A percentile compares a stretch with the other conserved stretches of the same genome.
Conservation (phyloP, 2,113 vertebrate species). For the Clarias macrocephalus region DNA sequence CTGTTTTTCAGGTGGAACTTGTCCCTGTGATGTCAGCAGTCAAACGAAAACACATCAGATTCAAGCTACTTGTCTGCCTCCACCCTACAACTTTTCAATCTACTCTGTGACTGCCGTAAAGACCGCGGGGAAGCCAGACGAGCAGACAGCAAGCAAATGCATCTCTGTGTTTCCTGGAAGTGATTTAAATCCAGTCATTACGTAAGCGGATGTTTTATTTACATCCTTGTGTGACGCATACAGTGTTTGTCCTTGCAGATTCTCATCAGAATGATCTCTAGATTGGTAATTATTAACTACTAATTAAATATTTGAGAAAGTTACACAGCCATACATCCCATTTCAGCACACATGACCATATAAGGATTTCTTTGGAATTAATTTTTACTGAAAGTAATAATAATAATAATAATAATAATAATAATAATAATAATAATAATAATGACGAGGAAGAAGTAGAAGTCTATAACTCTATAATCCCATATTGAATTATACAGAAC, state of each 20-base stretch:
- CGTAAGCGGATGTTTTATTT: conserved; percentile 54
- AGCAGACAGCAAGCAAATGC: conserved; percentile 59
- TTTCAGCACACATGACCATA: no score
- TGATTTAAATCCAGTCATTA: conserved; percentile 62
- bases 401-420: no score
- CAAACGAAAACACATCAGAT: conserved; percentile 53
- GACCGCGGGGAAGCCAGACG: conserved; percentile 7
- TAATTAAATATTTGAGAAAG: no score
- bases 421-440: no score
- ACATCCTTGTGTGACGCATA: background rate
- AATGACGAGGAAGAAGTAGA: no score
- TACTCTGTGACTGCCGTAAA: conserved; percentile 60
- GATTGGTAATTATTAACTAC: background rate
- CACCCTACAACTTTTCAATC: conserved; percentile 62
- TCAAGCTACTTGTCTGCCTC: conserved; percentile 64
- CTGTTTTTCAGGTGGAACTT: conserved; percentile 60
- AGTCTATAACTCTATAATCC: no score
- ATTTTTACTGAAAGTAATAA: no score
- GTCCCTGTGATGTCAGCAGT: conserved; percentile 60
- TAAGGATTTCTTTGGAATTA: no score
- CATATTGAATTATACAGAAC: no score
- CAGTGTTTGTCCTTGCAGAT: background rate
- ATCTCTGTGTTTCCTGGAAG: conserved; percentile 62
- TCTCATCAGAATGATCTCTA: background rate
- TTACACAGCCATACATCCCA: no score